Conservation (phyloP, 1,140 invertebrate species). For the Ostrea denselamellosa region DNA sequence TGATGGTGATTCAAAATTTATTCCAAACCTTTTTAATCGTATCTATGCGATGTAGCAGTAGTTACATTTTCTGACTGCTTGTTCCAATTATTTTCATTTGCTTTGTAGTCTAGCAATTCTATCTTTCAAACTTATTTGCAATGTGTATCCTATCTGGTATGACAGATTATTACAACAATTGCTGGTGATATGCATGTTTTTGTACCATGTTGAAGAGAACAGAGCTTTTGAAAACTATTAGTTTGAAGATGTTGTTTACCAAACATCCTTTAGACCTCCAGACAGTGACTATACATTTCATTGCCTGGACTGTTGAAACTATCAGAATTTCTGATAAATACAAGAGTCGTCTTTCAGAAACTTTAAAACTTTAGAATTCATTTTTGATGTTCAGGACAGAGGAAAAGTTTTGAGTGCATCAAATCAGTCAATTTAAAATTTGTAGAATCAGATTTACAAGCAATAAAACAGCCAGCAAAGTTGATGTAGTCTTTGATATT, state of each 20-base stretch:
- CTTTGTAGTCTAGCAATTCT: neutral
- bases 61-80: neutral
- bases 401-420: neutral
- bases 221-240: neutral
- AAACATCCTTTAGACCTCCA: neutral
- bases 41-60: neutral
- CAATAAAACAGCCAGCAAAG: neutral
- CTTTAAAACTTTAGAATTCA: too few relatives aligned
- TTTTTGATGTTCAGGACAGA: too few relatives aligned
- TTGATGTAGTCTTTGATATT: neutral
- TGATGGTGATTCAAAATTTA: neutral
- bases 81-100: neutral
- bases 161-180: neutral
- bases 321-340: too few relatives aligned
- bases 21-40: neutral
- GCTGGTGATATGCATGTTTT: neutral
- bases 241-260: neutral
- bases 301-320: too few relatives aligned
- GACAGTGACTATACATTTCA: too few relatives aligned
- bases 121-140: slow-evolving; percentile 24
- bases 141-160: neutral
- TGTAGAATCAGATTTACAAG: neutral
- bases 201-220: neutral
- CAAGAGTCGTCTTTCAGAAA: too few relatives aligned
- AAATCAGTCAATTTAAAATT: neutral